These are phyloP conservation scores for Horisme vitalbata DNA, from an alignment of 2,888 invertebrate species.

Conservation along the genomic window DNA sequence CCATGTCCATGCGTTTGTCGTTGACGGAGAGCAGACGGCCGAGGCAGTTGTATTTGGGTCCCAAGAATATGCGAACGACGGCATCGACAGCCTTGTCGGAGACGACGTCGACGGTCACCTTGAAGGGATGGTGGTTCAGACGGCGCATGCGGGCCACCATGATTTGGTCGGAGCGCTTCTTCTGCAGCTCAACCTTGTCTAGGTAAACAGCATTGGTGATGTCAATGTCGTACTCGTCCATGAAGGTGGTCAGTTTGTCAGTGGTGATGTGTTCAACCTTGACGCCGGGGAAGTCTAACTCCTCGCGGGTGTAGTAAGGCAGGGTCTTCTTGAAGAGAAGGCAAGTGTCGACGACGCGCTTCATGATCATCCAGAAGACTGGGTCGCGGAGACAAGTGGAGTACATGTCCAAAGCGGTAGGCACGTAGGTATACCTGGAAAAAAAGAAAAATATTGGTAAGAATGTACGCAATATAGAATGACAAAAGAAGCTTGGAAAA, in stretches of 20 bases:
- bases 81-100: slow-evolving; percentile 83
- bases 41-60: slow-evolving; percentile 87
- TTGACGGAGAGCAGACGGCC: slow-evolving; percentile 80
- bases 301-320: slow-evolving; percentile 83
- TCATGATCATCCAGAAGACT: slow-evolving; percentile 87
- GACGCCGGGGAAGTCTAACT: slow-evolving; percentile 85
- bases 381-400: slow-evolving; percentile 88
- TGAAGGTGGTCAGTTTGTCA: slow-evolving; percentile 86
- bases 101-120: slow-evolving; percentile 79
- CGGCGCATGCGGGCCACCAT: slow-evolving; percentile 84
- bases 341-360: slow-evolving; percentile 82
- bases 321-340: slow-evolving; percentile 83
- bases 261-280: slow-evolving; percentile 84
- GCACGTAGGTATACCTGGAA: slow-evolving; percentile 73
- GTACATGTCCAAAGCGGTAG: slow-evolving; percentile 85
- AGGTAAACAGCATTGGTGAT: slow-evolving; percentile 84
- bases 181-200: slow-evolving; percentile 72
- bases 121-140: slow-evolving; percentile 86
- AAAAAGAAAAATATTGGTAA: slow-evolving; percentile 5
- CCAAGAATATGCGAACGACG: slow-evolving; percentile 86
- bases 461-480: no score
- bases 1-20: slow-evolving; percentile 70
- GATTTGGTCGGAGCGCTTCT: slow-evolving; percentile 70
- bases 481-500: no score
- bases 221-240: slow-evolving; percentile 86